Base-by-base conservation (phyloP, 2,113 vertebrate genomes). In the Poeciliopsis retropinna region DNA sequence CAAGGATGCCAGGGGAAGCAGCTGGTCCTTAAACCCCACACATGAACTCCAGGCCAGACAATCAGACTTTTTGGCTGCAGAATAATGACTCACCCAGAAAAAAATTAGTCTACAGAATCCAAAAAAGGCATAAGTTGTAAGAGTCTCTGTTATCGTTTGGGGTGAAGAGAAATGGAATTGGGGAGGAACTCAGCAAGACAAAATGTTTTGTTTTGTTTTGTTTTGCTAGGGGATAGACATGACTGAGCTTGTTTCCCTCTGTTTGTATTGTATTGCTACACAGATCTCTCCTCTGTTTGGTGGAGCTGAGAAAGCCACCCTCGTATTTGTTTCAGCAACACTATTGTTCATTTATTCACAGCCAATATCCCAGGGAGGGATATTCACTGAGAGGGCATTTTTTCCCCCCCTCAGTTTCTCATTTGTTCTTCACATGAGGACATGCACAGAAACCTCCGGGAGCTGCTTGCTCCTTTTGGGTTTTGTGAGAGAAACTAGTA, bases 231-330 rank as follows among this genome's bases (percentile, higher is more conserved):
- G 60, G 76, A 67, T 10, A 13, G 41, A 27, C 25, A 3, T 12
- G 75, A 72, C 62, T 28, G 63, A 64, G 34, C 65, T 39, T 60
- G 73, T 79, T 78, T 67, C 76, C 72, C 39, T 44, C 73, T 67
- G 76, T 67, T 82, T 78, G 34, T 12, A 64, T 51, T 29, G 11
- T 37, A 27, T 60, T 64, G 27, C 73, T 76, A 39, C 67, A 84
- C 83, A 83, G 64, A 76, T 74, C 34, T 62, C 37, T 62, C 28
- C 47, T 90, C 54, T 93, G 73, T 90, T 60, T 12, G 1, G 32
- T 47, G 67, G 70, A 74, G 82, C 75, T 68, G 67, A 69, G 72
- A 37, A 73, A 41, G 47, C 47, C 80, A 51, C 28, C 60, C 60
- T 80, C 63, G 64, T 80, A 66, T 73, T 87, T 66, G 41, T 79